Evolutionary conservation across 2,113 vertebrate genomes (phyloP), one percentile per base, ranked within the genome.

Genomic region (Falcunculus frontatus): DNA sequence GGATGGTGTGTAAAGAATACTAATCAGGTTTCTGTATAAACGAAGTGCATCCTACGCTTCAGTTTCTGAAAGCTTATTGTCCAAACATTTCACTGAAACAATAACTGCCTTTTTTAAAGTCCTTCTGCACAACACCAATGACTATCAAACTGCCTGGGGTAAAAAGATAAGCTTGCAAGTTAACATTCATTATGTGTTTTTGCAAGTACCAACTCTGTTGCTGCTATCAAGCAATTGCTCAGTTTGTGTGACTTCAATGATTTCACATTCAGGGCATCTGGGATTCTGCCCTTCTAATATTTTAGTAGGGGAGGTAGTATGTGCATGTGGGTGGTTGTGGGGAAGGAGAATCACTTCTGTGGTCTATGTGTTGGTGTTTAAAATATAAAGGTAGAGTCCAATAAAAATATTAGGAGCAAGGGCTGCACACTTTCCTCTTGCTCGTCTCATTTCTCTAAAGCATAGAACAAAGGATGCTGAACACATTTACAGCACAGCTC

Each of bases 11-110:
- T 81, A 97, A 96, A 92, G 83, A 96, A 97, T 92, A 94, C 56
- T 94, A 87, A 96, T 94, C 95, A 96, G 46, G 74, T 94, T 96
- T 93, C 57, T 95, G 46, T 80, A 96, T 91, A 94, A 98, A 95
- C 32, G 94, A 87, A 96, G 16, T 53, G 20, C 46, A 27, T 53
- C 64, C 44, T 94, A 15, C 4, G 6, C 26, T 92, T 92, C 62
- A 89, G 30, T 95, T 94, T 95, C 86, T 92, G 64, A 53, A 74
- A 96, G 52, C 37, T 96, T 75, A 55, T 59, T 94, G 39, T 93
- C 65, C 68, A 96, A 91, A 94, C 10, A 77, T 69, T 86, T 97
- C 91, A 81, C 26, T 89, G 35, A 96, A 78, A 46, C 53, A 87
- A n/a, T 93, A 74, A 57, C 33, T 85, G 76, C 29, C 64, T 85